These are phyloP conservation scores for Pediacus dermestoides DNA, from an alignment of 2,888 invertebrate genomes.

Conservation along the genomic window DNA sequence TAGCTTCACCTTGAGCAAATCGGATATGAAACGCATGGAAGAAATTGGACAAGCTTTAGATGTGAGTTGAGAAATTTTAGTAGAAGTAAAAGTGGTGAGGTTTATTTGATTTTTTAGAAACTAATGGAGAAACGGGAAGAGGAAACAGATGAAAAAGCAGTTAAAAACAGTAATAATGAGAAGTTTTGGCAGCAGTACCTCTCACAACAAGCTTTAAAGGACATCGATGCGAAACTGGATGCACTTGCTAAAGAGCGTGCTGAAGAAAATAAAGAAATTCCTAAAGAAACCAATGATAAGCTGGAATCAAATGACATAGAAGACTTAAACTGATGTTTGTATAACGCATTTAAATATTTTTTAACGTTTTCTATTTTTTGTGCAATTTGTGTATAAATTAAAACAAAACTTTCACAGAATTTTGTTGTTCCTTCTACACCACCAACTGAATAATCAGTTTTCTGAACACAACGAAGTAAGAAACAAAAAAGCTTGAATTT, in stretches of 20 bases:
- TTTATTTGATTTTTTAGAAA: not conserved
- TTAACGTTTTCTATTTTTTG: too few species aligned
- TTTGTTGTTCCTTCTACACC: too few species aligned
- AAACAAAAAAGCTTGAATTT: too few species aligned
- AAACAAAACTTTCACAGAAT: too few species aligned
- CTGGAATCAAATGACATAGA: too few species aligned
- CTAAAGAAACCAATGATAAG: too few species aligned
- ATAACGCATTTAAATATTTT: too few species aligned
- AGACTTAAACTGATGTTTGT: too few species aligned
- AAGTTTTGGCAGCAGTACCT: slow-evolving; percentile 18
- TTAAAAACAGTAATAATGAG: slow-evolving; percentile 13
- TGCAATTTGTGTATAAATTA: too few species aligned
- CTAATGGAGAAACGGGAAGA: not conserved
- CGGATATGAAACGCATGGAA: slow-evolving; percentile 13
- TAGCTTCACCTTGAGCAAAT: slow-evolving; percentile 10
- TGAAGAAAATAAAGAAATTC: slow-evolving; percentile 19
- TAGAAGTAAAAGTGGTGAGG: too few species aligned
- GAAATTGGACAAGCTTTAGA: slow-evolving; percentile 17
- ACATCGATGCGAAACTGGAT: slow-evolving; percentile 22
- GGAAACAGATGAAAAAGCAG: not conserved
- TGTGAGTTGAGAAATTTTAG: slow-evolving; percentile 7
- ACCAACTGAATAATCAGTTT: too few species aligned
- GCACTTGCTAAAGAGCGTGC: slow-evolving; percentile 17
- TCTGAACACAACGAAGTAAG: too few species aligned
- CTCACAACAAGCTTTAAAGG: slow-evolving; percentile 19